These are phyloP conservation scores for Petrocephalus zakoni DNA, from an alignment of 2,113 vertebrate genomes.

Conservation along the genomic window DNA sequence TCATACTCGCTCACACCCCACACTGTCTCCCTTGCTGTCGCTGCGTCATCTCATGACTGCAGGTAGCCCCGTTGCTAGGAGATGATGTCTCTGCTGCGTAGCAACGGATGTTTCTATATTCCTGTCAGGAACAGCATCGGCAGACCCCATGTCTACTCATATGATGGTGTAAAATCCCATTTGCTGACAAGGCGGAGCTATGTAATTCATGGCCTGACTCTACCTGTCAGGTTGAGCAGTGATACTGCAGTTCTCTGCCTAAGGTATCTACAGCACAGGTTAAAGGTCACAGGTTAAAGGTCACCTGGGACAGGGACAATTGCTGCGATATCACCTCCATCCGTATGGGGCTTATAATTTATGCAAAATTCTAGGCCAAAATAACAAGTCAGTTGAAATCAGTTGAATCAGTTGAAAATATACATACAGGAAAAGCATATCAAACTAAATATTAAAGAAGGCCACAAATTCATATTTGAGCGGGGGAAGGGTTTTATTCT, in stretches of 20 bases:
- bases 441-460: background rate
- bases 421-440: background rate
- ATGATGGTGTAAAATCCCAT: slow-evolving; percentile 44
- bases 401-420: background rate
- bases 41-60: slow-evolving; percentile 44
- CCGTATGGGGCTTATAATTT: background rate
- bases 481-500: background rate
- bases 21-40: slow-evolving; percentile 15
- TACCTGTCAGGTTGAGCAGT: slow-evolving; percentile 18
- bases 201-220: slow-evolving; percentile 28
- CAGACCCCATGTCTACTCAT: slow-evolving; percentile 45
- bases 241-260: slow-evolving; percentile 19
- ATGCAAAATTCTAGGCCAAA: background rate
- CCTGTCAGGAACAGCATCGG: slow-evolving; percentile 51
- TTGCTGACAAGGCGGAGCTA: slow-evolving; percentile 26
- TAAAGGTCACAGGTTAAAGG: slow-evolving; percentile 6
- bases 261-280: background rate
- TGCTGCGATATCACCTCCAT: background rate
- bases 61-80: slow-evolving; percentile 59
- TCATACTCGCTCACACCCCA: background rate
- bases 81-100: slow-evolving; percentile 59
- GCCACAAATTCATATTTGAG: background rate
- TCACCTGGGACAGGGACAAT: background rate
- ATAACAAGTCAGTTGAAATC: background rate
- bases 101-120: slow-evolving; percentile 65